Evolutionary conservation across 1,140 invertebrate genomes (phyloP), one percentile per base, ranked within the genome.

Genomic region (Piezodorus guildinii): DNA sequence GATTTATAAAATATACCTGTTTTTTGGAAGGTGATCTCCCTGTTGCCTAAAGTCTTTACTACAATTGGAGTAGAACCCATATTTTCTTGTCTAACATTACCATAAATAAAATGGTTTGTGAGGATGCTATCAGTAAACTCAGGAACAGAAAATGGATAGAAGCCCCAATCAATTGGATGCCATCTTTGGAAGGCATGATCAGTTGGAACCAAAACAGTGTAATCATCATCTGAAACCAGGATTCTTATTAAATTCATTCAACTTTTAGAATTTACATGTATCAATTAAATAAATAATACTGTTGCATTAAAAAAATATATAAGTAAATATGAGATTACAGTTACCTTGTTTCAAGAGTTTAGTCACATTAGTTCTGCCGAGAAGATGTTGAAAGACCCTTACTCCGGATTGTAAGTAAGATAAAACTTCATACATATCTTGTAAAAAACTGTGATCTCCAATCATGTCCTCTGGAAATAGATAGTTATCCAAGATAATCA

Each of bases 121-220:
- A 84, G 76, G 52, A 83, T 75, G 63, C 74, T 77, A 69, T 81
- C 80, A 10, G 81, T 82, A 68, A 84, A 84, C 69, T 83, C 80
- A 14, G 79, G 79, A 39, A 84, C 82, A 66, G 79, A 79, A 71
- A 84, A 84, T 5, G 82, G 82, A 72, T 84, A 83, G 73, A 84
- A 84, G 43, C 82, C 82, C 82, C 82, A 84, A 72, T 84, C 82
- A 65, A 84, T 83, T 45, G 82, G 82, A 72, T 83, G 81, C 80
- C 81, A 84, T 63, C 80, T 72, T 69, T 83, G 81, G 71, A 84
- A 84, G 59, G 82, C 82, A 68, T 79, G 77, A 72, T 83, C 82
- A 16, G 79, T 79, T 8, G 82, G 82, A 65, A 84, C 78, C 64
- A 84, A 77, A 10, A 82, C 79, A 10, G 81, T 84, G 68, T 83